Conservation (phyloP, 2,113 vertebrate species). For the Heterotis niloticus region DNA sequence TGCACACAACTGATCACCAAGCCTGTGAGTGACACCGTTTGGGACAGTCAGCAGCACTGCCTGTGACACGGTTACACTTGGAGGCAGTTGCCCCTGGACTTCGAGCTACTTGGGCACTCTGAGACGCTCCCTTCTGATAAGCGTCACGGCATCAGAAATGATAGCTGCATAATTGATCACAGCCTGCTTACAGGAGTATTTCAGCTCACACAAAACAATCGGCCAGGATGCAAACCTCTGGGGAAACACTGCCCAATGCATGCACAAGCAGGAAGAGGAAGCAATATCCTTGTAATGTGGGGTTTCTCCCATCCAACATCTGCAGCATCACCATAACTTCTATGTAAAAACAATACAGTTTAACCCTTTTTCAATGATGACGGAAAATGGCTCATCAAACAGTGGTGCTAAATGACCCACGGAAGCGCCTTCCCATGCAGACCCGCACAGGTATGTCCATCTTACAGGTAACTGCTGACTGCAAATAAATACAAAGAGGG, state of each 20-base stretch:
- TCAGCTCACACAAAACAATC: neutral
- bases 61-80: neutral
- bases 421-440: too few relatives aligned
- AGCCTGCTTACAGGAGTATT: neutral
- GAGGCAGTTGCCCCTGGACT: too few relatives aligned
- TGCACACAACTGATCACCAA: neutral
- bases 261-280: neutral
- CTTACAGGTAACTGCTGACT: too few relatives aligned
- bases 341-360: too few relatives aligned
- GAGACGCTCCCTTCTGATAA: neutral
- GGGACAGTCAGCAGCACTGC: too few relatives aligned
- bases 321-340: too few relatives aligned
- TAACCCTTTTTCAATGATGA: too few relatives aligned
- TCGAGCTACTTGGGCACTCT: neutral
- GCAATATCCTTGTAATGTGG: too few relatives aligned
- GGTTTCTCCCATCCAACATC: too few relatives aligned
- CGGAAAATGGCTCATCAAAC: too few relatives aligned
- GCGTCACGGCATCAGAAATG: neutral
- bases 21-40: neutral
- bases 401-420: too few relatives aligned
- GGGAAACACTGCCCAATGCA: neutral
- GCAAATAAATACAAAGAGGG: neutral
- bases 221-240: neutral
- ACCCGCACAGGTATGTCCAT: too few relatives aligned
- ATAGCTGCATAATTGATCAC: neutral